Evolutionary conservation across 2,797 vertebrate genomes (phyloP), one percentile per base, ranked within the genome.

Genomic region (Platyrinchus mystaceus): DNA sequence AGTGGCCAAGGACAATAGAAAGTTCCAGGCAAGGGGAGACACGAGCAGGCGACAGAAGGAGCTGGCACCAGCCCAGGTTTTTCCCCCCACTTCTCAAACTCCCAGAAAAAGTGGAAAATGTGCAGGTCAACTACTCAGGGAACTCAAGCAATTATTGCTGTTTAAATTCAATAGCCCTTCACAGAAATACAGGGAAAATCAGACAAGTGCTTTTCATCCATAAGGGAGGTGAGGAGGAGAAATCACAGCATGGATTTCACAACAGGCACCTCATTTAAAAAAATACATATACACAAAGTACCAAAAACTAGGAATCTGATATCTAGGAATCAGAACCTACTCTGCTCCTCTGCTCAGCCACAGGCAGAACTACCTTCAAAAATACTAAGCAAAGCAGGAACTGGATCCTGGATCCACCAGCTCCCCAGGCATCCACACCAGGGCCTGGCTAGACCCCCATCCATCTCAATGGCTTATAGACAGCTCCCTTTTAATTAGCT

Each of bases 401-500:
- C 4, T 78, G 73, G 46, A 28, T 18, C 18, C 39, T 66, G 46
- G 34, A 39, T 32, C 22, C 62, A 10, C 10, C 27, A 37, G 24
- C 17, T 47, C 56, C 7, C 73, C 56, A 43, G 59, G 9, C 3
- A 67, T 1, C 68, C 37, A 68, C 21, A 9, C 43, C 67, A 52
- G 46, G 63, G 36, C 71, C 82, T 58, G 76, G 36, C 76, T 30
- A 6, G 32, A 14, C 27, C 68, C 12, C 9, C 74, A 86, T 76
- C 79, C 86, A 24, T 49, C 85, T 84, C 91, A 4, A 2, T 7
- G 44, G 66, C 76, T 83, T 44, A 17, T 3, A 63, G 64, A 23
- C 82, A 37, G 82, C 84, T 94, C 82, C 89, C 79, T 93, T 93
- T 94, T 86, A 89, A 95, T 93, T 67, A 93, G 66, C 91, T 70